phyloP scores from a whole-genome alignment of 1,140 invertebrate genomes.

The Dendroctonus valens region DNA sequence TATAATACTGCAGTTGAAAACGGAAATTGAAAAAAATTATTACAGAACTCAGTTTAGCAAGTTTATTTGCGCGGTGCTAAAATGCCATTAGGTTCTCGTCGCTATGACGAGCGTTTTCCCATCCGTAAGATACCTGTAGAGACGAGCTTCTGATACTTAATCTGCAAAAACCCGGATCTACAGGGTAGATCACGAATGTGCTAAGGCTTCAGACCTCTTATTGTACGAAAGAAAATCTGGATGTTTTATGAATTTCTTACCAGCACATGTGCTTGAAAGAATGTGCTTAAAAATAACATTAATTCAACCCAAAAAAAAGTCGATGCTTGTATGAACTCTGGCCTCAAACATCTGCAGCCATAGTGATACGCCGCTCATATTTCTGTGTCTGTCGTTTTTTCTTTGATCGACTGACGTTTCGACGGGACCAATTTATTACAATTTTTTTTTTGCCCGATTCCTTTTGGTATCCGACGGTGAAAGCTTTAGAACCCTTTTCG shows the following conservation, averaged over 20 bases:
- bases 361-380: conserved; percentile 6
- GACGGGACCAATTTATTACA: conserved; percentile 23
- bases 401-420: conserved; percentile 29
- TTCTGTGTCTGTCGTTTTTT: conserved; percentile 15
- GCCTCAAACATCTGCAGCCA: conserved; percentile 23
- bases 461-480: conserved; percentile 15
- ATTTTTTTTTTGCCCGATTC: conserved; percentile 10
- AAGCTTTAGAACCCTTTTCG: too few relatives aligned
- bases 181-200: conserved; percentile 97
- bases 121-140: conserved; percentile 99
- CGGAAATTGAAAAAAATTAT: too few relatives aligned
- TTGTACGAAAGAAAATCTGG: neutral
- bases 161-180: conserved; percentile 98
- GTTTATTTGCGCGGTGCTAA: too few relatives aligned
- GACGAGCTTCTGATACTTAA: conserved; percentile 94
- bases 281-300: conserved; percentile 6
- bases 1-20: too few relatives aligned
- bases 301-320: conserved; percentile 3
- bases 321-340: neutral
- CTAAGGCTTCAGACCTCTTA: neutral
- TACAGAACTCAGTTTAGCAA: too few relatives aligned
- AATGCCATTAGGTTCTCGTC: too few relatives aligned
- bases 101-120: conserved; percentile 63
- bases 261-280: conserved; percentile 1
- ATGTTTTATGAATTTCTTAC: conserved; percentile 1